Evolutionary conservation across 2,113 vertebrate genomes (phyloP), one percentile per base, ranked within the genome.

Genomic region (Zootoca vivipara): DNA sequence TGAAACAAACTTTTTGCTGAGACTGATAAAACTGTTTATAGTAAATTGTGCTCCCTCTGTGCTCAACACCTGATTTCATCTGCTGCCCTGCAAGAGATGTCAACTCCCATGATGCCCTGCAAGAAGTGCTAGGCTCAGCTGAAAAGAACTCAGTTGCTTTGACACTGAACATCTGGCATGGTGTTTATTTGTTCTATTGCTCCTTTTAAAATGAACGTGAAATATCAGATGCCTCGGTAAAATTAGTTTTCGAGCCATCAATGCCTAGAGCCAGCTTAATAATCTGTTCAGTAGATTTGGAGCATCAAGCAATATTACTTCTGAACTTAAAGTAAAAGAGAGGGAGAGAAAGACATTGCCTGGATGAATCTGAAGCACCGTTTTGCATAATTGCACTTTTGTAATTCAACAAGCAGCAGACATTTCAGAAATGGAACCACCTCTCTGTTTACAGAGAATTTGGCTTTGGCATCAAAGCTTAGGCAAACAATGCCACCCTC

Each of bases 41-140:
- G 92, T 93, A 94, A 92, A 96, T 95, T 95, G 94, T 94, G 1
- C 90, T 95, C 94, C 95, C 95, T 95, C 86, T 93, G 93, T 92
- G 96, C 93, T 95, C 93, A 96, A 96, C 95, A 97, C 91, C 95
- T 96, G 97, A 98, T 97, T 97, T 97, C 95, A 97, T 97, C 92
- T 95, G 80, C 89, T 89, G 92, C 96, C 95, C 96, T 93, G 95
- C 83, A 91, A 93, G 89, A 94, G 94, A 91, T 93, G 95, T 88
- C 94, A 93, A 93, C 95, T 97, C 96, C 96, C 96, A 95, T 89
- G 94, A 92, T 95, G 90, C 92, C 93, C 92, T 94, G 91, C 89
- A 95, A 94, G 96, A 97, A 96, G 81, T 97, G 97, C 97, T 96
- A 96, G 96, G 93, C 94, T 98, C 97, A 97, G 97, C 97, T 95